phyloP scores from a whole-genome alignment of 1,140 invertebrate species.

The Wasmannia auropunctata region DNA sequence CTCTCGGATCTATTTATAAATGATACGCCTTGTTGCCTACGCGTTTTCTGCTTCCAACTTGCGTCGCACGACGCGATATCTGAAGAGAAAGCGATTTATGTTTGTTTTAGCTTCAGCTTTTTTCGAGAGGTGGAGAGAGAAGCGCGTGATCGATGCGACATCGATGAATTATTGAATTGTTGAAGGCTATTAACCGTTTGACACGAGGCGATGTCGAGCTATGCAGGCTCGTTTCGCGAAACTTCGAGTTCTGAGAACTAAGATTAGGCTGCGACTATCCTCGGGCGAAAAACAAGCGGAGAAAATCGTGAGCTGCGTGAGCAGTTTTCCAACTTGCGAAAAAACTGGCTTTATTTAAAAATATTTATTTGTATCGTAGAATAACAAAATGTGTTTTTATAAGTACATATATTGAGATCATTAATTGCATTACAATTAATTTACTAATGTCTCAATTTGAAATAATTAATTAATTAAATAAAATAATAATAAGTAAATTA shows the following conservation, averaged over 20 bases:
- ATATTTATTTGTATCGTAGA: no score
- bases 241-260: no score
- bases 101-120: not conserved
- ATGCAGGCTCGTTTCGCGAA: not conserved
- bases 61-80: no score
- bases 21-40: not conserved
- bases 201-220: not conserved
- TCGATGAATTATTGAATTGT: not conserved
- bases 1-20: not conserved
- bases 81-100: not conserved
- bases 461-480: no score
- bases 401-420: no score
- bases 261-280: not conserved
- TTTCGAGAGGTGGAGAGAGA: not conserved
- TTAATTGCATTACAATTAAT: no score
- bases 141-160: slow-evolving; percentile 1
- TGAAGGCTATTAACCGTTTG: slow-evolving; percentile 34
- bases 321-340: no score
- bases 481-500: no score
- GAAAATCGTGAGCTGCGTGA: no score
- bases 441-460: no score
- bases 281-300: not conserved
- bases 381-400: no score
- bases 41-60: not conserved
- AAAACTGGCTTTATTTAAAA: no score